Conservation (phyloP, 2,797 vertebrate species). For the Enteromius trimaculatus region DNA sequence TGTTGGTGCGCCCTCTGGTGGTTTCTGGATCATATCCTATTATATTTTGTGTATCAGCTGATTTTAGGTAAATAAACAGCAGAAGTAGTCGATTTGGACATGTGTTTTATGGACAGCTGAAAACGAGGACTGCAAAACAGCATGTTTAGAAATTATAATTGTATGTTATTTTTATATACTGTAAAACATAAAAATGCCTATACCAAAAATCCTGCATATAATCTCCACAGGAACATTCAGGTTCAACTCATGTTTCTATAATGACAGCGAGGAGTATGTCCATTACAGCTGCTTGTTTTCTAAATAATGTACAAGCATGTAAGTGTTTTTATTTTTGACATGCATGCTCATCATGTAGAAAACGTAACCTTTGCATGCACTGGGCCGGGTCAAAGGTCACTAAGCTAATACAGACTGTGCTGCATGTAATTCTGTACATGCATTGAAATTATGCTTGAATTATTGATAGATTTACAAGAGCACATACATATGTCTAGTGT, state of each 20-base stretch:
- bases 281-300: not conserved
- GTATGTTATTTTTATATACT: not conserved
- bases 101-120: not conserved
- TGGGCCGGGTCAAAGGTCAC: not conserved
- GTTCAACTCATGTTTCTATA: not conserved
- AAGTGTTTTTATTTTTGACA: not conserved
- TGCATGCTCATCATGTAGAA: not conserved
- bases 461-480: not conserved
- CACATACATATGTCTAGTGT: not conserved
- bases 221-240: not conserved
- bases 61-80: not conserved
- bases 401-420: not conserved
- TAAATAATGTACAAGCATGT: not conserved
- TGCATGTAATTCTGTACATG: not conserved
- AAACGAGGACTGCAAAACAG: not conserved
- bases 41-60: not conserved
- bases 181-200: not conserved
- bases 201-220: not conserved
- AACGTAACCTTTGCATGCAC: not conserved
- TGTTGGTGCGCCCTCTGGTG: constrained; percentile 78
- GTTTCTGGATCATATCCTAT: constrained; percentile 26
- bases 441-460: not conserved
- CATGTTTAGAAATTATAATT: not conserved
- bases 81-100: not conserved
- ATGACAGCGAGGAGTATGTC: not conserved